phyloP scores from a whole-genome alignment of 2,888 invertebrate genomes.

The Aleiodes leptofemur region DNA sequence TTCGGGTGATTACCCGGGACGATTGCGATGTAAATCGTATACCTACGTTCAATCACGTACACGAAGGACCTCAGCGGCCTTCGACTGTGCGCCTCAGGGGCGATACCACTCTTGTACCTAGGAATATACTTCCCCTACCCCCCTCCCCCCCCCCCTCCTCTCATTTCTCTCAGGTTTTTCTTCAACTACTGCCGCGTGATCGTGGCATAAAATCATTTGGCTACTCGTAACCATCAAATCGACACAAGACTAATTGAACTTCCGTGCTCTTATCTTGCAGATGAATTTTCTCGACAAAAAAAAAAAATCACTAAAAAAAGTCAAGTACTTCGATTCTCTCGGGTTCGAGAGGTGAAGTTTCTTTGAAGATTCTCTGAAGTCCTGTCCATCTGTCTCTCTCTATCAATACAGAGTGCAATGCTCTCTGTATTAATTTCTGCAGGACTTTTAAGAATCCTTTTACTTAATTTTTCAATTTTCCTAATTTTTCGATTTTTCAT shows the following conservation, averaged over 20 bases:
- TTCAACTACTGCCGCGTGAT: slow-evolving; percentile 44
- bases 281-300: not conserved
- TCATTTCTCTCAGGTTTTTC: slow-evolving; percentile 14
- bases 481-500: too few relatives aligned
- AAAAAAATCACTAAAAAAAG: not conserved
- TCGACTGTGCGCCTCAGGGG: slow-evolving; percentile 58
- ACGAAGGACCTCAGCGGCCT: slow-evolving; percentile 61
- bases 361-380: too few relatives aligned
- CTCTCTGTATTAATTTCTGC: too few relatives aligned
- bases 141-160: slow-evolving; percentile 12
- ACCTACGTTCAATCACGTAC: slow-evolving; percentile 69
- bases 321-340: slow-evolving; percentile 9
- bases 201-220: slow-evolving; percentile 50
- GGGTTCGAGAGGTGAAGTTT: too few relatives aligned
- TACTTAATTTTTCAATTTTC: too few relatives aligned
- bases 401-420: too few relatives aligned
- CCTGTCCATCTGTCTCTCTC: too few relatives aligned
- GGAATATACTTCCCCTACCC: slow-evolving; percentile 35
- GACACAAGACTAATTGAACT: slow-evolving; percentile 47
- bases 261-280: slow-evolving; percentile 37
- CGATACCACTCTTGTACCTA: slow-evolving; percentile 47
- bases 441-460: too few relatives aligned
- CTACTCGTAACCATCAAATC: slow-evolving; percentile 39
- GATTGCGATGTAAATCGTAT: slow-evolving; percentile 72
- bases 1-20: slow-evolving; percentile 68